Percentiles rank a stretch among this genome's conserved stretches.
phyloP scores from a whole-genome alignment of 2,888 invertebrate species.

The Venustoraphidia nigricollis region DNA sequence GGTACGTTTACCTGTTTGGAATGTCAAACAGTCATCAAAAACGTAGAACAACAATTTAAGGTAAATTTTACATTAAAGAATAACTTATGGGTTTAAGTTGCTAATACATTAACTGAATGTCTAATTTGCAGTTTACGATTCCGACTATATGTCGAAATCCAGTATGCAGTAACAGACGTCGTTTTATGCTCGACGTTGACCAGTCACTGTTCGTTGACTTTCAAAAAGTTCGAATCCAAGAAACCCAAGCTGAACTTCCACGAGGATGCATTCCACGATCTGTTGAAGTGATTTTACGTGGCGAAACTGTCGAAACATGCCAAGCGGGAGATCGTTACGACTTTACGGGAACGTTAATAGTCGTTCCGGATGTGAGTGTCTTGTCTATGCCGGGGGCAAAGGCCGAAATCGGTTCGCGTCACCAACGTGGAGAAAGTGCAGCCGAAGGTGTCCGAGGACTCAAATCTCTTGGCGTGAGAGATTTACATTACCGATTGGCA shows the following conservation, averaged over 20 bases:
- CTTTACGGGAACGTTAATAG: slow-evolving; percentile 90
- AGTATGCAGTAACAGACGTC: slow-evolving; percentile 79
- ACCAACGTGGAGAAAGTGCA: slow-evolving; percentile 53
- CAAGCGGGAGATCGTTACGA: slow-evolving; percentile 79
- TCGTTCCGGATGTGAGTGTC: slow-evolving; percentile 89
- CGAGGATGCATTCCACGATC: slow-evolving; percentile 93
- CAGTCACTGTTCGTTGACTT: slow-evolving; percentile 95
- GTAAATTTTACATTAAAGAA: slow-evolving; percentile 28
- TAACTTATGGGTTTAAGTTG: not conserved
- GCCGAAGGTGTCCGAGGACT: slow-evolving; percentile 71
- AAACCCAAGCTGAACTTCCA: slow-evolving; percentile 93
- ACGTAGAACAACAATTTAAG: slow-evolving; percentile 98
- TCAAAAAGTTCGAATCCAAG: slow-evolving; percentile 95
- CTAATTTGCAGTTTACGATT: slow-evolving; percentile 58
- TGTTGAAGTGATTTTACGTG: slow-evolving; percentile 85
- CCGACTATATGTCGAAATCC: slow-evolving; percentile 95
- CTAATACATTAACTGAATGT: not conserved
- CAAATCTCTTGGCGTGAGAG: slow-evolving; percentile 72
- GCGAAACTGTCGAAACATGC: slow-evolving; percentile 91
- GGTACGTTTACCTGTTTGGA: slow-evolving; percentile 90
- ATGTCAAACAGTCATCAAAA: slow-evolving; percentile 84
- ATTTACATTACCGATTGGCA: slow-evolving; percentile 75
- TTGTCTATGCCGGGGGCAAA: slow-evolving; percentile 74
- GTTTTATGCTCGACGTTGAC: slow-evolving; percentile 84
- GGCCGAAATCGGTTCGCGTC: slow-evolving; percentile 63